Percentiles rank a stretch among this genome's conserved stretches.
phyloP scores from a whole-genome alignment of 1,140 invertebrate species.

The Monomorium pharaonis region DNA sequence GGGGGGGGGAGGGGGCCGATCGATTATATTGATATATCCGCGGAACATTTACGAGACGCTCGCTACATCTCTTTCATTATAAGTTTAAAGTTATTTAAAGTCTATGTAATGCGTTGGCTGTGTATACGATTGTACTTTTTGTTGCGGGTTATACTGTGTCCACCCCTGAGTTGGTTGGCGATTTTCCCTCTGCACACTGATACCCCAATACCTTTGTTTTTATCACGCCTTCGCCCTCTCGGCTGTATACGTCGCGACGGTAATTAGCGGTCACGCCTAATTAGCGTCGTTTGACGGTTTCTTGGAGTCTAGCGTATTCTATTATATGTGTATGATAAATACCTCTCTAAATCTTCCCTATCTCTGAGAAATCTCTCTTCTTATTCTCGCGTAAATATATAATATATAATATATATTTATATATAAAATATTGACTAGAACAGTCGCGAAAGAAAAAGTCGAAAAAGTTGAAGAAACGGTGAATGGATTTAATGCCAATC shows the following conservation, averaged over 20 bases:
- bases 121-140: constrained; percentile 86
- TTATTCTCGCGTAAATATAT: constrained; percentile 38
- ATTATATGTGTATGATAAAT: constrained; percentile 60
- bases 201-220: constrained; percentile 63
- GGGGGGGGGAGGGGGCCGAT: constrained; percentile 1
- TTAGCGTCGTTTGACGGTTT: not conserved
- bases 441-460: constrained; percentile 45
- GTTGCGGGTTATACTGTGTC: constrained; percentile 83
- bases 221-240: constrained; percentile 49
- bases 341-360: constrained; percentile 59
- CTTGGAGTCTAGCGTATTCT: constrained; percentile 16
- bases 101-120: constrained; percentile 83
- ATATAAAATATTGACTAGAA: constrained; percentile 74
- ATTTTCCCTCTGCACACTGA: constrained; percentile 61
- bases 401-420: constrained; percentile 53
- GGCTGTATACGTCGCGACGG: constrained; percentile 12
- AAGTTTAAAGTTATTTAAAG: constrained; percentile 79
- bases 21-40: constrained; percentile 65
- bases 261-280: constrained; percentile 13
- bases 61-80: constrained; percentile 70
- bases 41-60: constrained; percentile 52
- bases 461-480: constrained; percentile 17
- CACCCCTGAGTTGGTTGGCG: constrained; percentile 82
- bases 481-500: constrained; percentile 1
- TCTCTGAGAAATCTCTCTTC: constrained; percentile 39